phyloP scores from a whole-genome alignment of 1,140 invertebrate genomes.

The Meloidogyne exigua region DNA sequence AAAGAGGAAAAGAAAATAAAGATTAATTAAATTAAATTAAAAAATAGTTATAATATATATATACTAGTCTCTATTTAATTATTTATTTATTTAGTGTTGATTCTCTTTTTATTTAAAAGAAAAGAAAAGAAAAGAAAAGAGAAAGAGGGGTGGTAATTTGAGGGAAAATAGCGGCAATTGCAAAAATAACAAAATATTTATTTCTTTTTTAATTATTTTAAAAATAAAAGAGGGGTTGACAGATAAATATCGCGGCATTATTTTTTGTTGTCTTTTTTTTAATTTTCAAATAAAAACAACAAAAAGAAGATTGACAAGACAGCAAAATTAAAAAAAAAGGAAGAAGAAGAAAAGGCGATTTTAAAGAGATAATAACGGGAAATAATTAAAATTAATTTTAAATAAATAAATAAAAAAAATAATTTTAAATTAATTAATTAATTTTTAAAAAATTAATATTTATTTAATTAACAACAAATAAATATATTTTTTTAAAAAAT shows the following conservation, averaged over 20 bases:
- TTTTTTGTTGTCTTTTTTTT: not conserved
- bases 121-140: no score
- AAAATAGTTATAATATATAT: no score
- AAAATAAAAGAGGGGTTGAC: not conserved
- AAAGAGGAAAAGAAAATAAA: no score
- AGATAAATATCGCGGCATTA: not conserved
- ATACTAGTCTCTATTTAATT: no score
- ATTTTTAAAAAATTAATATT: no score
- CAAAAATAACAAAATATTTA: not conserved
- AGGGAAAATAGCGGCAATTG: conserved; percentile 3
- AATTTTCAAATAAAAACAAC: not conserved
- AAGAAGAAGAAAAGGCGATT: not conserved
- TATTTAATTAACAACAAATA: no score
- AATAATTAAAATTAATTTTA: not conserved
- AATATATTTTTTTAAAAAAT: no score
- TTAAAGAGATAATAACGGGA: conserved; percentile 2
- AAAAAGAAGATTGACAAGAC: not conserved
- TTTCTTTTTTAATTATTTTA: not conserved
- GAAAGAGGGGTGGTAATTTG: not conserved
- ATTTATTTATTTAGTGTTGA: not conserved
- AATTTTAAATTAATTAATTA: not conserved
- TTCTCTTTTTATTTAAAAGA: no score
- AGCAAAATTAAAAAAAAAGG: not conserved
- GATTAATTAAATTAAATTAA: not conserved
- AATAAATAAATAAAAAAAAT: not conserved